Base-by-base conservation (phyloP, 1,140 invertebrate genomes). In the Drosophila orosa region DNA sequence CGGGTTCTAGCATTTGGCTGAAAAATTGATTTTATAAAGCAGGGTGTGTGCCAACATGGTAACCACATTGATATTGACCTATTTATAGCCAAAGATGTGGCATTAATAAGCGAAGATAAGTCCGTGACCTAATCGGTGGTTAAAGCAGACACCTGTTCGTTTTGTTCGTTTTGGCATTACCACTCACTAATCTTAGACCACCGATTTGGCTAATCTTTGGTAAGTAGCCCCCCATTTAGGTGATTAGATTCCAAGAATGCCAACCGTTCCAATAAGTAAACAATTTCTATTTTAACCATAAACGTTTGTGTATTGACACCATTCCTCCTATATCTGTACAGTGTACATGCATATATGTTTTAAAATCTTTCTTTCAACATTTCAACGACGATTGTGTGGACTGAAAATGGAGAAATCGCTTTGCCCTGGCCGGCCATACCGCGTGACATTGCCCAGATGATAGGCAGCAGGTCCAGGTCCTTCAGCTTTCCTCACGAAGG, bases 1-100 rank as follows among this genome's bases (percentile, higher is more conserved):
- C 48, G 12, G 13, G 17, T 3, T 22, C 25, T 7, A 27, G 13
- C 1, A n/a, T 45, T 25, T 55, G 35, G 12, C 13, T 35, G 37
- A 29, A 75, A 75, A 76, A 76, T 76, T 67, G 72, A 76, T 76
- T 75, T 75, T 66, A n/a, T 42, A 4, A n/a, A 27, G 3, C 7
- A 9, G 35, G 12, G 8, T 27, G 6, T 10, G 1, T 24, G 10
- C 17, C 29, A 15, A 17, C 29, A 15, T 24, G 61, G 39, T n/a
- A 24, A 22, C 10, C 13, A 7, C 10, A 12, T 9, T 40, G 35
- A 17, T 42, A 55, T 62, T 66, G 60, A 68, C 25, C 48, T 56
- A 69, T 71, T 71, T 47, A n/a, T 25, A 45, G 22, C 6, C 5
- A 4, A 4, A 37, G 15, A 31, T 25, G 47, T 17, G 19, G 19